These are phyloP conservation scores for Austrolebias charrua DNA, from an alignment of 2,797 vertebrate species.

Conservation along the genomic window DNA sequence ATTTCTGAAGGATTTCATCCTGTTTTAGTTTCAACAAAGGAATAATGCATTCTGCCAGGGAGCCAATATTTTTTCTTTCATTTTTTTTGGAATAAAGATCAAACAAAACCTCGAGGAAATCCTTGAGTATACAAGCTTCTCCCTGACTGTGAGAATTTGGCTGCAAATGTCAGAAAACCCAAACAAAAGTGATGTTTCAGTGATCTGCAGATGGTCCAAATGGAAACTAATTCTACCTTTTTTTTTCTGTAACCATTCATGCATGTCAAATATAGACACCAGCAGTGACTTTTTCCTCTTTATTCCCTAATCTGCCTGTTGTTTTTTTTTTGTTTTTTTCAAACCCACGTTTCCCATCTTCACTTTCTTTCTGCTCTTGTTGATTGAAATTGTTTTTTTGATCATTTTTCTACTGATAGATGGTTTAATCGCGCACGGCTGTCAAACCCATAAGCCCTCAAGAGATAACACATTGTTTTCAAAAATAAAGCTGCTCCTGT, in stretches of 20 bases:
- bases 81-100: constrained; percentile 49
- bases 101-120: constrained; percentile 70
- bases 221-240: constrained; percentile 57
- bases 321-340: neutral
- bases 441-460: constrained; percentile 67
- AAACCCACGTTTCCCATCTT: constrained; percentile 28
- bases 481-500: constrained; percentile 67
- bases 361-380: constrained; percentile 83
- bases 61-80: constrained; percentile 43
- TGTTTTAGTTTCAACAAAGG: constrained; percentile 33
- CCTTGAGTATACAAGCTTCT: constrained; percentile 60
- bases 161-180: constrained; percentile 58
- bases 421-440: constrained; percentile 80
- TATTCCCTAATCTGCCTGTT: constrained; percentile 1
- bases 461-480: constrained; percentile 85
- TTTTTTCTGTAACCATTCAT: constrained; percentile 4
- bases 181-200: constrained; percentile 53
- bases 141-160: constrained; percentile 59
- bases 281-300: neutral
- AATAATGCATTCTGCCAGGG: constrained; percentile 43
- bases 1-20: neutral
- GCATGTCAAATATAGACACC: neutral
- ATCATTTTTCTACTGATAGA: constrained; percentile 75
- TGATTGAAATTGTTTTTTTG: constrained; percentile 84
- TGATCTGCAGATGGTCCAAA: constrained; percentile 39